Base-by-base conservation (phyloP, 1,140 invertebrate genomes). In the Bombus pascuorum region DNA sequence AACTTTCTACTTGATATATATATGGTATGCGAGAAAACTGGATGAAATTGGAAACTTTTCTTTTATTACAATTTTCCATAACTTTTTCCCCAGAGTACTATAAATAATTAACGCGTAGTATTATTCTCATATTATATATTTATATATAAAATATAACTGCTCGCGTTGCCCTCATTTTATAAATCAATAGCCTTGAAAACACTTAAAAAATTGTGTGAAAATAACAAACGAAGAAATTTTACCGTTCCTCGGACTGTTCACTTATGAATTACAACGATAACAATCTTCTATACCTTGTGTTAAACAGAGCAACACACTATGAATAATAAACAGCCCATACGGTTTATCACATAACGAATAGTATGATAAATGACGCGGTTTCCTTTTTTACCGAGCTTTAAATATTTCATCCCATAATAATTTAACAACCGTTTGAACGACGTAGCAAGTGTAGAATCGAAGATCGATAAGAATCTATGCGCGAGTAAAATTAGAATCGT, bases 401-500 rank as follows among this genome's bases (percentile, higher is more conserved):
- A 81, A 71, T 72, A 39, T 57, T 71, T 72, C 34, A 72, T 9
- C 3, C 8, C 3, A n/a, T n/a, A 18, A 73, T n/a, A 15, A n/a
- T 32, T n/a, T n/a, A 42, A 59, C 22, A n/a, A 32, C 12, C 18
- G 2, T 53, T 47, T 6, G 10, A 68, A 34, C 39, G 44, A n/a
- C 34, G 47, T 25, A 4, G n/a, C 9, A 42, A 47, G 32, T 0
- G 10, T 25, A 72, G 42, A 34, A 34, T 70, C 18, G 28, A 28
- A 12, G 37, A 73, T 86, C 57, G 37, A 86, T 81, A 53, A 68
- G 42, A 25, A 73, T 42, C 65, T 77, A 84, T 68, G 47, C 57
- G 4, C n/a, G 32, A 65, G 18, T 32, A n/a, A 79, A 76, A 74
- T 78, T 74, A 34, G 32, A 66, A 74, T 62, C 12, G 44, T 47